A percentile compares a stretch with the other conserved stretches of the same genome.
phyloP scores from a whole-genome alignment of 2,797 vertebrate species.

The Brachyrhaphis roseni region DNA sequence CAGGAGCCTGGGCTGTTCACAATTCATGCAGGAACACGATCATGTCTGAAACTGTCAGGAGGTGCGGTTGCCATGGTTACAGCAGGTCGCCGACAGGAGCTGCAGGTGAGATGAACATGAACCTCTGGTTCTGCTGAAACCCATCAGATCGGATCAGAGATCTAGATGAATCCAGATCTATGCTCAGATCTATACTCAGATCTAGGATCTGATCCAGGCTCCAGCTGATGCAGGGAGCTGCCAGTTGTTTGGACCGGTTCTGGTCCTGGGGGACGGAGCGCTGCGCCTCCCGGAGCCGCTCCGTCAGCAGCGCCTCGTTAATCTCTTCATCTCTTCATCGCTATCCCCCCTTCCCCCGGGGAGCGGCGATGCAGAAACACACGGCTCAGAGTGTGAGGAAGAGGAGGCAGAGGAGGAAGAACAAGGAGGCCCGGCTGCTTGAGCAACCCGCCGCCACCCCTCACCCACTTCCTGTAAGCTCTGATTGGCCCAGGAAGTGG shows the following conservation, averaged over 20 bases:
- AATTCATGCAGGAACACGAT: too few species aligned
- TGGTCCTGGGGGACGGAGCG: neutral
- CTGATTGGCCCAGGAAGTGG: constrained; percentile 45
- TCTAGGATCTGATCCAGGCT: neutral
- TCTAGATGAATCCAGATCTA: neutral
- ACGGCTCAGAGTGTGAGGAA: neutral
- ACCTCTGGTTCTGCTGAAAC: neutral
- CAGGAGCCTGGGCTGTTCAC: too few species aligned
- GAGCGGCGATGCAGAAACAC: constrained; percentile 25
- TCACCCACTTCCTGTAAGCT: constrained; percentile 52
- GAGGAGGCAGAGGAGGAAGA: neutral
- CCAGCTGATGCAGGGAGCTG: neutral
- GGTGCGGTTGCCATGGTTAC: neutral
- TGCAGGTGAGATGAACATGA: neutral
- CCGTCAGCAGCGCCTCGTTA: constrained; percentile 22
- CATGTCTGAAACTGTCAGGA: neutral
- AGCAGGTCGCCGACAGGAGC: neutral
- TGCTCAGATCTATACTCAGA: too few species aligned
- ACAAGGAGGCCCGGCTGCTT: constrained; percentile 30
- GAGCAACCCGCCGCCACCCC: constrained; percentile 48
- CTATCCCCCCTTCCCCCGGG: constrained; percentile 19
- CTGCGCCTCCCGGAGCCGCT: constrained; percentile 6
- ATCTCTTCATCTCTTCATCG: constrained; percentile 11
- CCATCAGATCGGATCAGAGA: neutral
- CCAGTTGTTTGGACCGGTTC: neutral